A percentile compares a stretch with the other conserved stretches of the same genome.
Evolutionary conservation across 2,797 vertebrate genomes (phyloP).

Genomic region (Sebastes dallii): DNA sequence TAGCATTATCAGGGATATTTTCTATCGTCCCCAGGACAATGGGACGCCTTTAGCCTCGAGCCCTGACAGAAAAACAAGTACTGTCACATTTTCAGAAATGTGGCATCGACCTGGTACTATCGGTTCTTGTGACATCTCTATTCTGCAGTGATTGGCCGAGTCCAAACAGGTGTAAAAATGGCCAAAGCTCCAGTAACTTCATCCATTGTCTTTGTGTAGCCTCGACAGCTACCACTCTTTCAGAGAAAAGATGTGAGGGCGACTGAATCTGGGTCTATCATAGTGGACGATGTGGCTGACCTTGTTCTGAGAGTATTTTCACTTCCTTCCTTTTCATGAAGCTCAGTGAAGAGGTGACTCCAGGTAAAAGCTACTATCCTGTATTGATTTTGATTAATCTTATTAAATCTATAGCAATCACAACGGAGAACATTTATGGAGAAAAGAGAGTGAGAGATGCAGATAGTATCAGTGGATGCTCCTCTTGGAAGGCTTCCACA

Average conservation of each 20-base stretch:
- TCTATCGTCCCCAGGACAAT: no score
- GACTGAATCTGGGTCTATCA: background rate
- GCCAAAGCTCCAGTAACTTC: background rate
- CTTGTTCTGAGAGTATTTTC: background rate
- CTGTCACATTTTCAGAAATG: no score
- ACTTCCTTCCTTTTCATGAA: background rate
- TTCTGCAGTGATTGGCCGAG: no score
- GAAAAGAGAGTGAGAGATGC: background rate
- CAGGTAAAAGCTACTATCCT: background rate
- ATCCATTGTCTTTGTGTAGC: background rate
- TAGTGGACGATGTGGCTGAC: background rate
- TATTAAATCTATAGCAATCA: constrained; percentile 19
- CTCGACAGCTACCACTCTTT: background rate
- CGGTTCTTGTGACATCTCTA: no score
- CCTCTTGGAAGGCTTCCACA: background rate
- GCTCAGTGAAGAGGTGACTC: background rate
- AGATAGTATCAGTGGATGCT: background rate
- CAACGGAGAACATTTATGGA: background rate
- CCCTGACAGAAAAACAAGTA: no score
- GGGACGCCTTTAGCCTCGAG: no score
- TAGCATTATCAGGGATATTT: no score
- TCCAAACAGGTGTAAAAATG: background rate
- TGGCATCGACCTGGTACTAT: no score
- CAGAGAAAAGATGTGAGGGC: background rate
- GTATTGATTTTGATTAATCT: constrained; percentile 18